Conservation (phyloP, 2,888 invertebrate genomes). For the Rotaria sp. region DNA sequence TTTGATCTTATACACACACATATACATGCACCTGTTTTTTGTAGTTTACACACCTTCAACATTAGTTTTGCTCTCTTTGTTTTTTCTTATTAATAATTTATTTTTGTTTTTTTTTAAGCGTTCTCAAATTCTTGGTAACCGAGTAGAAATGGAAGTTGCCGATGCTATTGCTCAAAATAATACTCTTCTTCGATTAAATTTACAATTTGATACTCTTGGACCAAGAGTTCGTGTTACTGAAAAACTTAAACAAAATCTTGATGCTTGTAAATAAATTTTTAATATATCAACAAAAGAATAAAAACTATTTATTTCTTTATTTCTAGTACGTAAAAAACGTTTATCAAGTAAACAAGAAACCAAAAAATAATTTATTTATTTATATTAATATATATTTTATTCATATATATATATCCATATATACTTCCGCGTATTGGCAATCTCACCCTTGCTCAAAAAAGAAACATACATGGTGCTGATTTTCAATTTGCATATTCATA, state of each 20-base stretch:
- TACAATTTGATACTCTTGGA: constrained; percentile 92
- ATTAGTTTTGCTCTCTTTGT: neutral
- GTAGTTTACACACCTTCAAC: neutral
- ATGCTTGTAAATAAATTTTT: constrained; percentile 32
- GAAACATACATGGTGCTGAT: neutral
- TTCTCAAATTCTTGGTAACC: constrained; percentile 89
- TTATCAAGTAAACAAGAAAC: neutral
- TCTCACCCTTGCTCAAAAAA: neutral
- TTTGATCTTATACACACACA: neutral
- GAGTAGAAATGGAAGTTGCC: constrained; percentile 97
- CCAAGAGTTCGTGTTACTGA: constrained; percentile 52
- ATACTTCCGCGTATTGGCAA: neutral
- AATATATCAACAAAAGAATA: too few species aligned
- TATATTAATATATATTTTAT: too few species aligned
- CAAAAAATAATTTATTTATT: neutral
- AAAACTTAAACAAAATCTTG: constrained; percentile 52
- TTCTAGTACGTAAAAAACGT: constrained; percentile 15
- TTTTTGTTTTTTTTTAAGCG: constrained; percentile 61
- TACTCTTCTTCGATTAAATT: constrained; percentile 80
- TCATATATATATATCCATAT: neutral
- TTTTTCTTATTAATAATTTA: too few species aligned
- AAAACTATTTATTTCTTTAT: neutral
- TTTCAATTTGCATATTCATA: neutral
- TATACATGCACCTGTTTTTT: neutral
- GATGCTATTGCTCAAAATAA: constrained; percentile 87